phyloP scores from a whole-genome alignment of 2,888 invertebrate species.

The Cyclophora albipunctata region DNA sequence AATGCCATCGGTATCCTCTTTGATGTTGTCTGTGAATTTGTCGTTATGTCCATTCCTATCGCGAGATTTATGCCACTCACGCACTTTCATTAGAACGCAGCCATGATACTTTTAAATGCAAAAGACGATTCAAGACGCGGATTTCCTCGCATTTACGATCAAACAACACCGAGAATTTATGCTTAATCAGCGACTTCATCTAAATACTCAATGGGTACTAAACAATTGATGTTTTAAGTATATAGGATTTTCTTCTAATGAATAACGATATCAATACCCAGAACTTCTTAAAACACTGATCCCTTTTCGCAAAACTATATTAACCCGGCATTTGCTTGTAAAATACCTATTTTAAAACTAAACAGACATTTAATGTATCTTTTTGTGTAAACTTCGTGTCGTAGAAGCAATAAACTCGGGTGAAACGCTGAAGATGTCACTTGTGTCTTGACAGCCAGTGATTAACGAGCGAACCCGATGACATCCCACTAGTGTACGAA shows the following conservation, averaged over 20 bases:
- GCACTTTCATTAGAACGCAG: conserved; percentile 21
- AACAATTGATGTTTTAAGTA: too few species aligned
- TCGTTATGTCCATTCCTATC: conserved; percentile 35
- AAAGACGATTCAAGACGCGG: background rate
- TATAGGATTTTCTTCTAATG: too few species aligned
- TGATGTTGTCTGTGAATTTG: conserved; percentile 58
- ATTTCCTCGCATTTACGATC: too few species aligned
- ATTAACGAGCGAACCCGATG: conserved; percentile 51
- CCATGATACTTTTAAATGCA: conserved; percentile 22
- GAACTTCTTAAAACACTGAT: too few species aligned
- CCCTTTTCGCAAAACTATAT: too few species aligned
- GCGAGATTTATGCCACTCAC: conserved; percentile 32
- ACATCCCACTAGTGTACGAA: conserved; percentile 20
- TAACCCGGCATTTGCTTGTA: conserved; percentile 25
- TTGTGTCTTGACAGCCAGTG: conserved; percentile 44
- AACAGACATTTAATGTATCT: conserved; percentile 46
- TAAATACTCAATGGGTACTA: too few species aligned
- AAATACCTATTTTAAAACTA: conserved; percentile 44
- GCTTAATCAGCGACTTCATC: too few species aligned
- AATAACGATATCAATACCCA: too few species aligned
- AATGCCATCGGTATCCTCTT: conserved; percentile 48
- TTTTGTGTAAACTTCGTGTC: conserved; percentile 44
- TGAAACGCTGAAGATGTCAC: conserved; percentile 42
- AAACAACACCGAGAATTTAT: too few species aligned
- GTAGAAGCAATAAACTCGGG: conserved; percentile 48